A percentile compares a stretch with the other conserved stretches of the same genome.
These are phyloP conservation scores for Rhabdornis inornatus DNA, from an alignment of 2,113 vertebrate genomes.

Conservation along the genomic window DNA sequence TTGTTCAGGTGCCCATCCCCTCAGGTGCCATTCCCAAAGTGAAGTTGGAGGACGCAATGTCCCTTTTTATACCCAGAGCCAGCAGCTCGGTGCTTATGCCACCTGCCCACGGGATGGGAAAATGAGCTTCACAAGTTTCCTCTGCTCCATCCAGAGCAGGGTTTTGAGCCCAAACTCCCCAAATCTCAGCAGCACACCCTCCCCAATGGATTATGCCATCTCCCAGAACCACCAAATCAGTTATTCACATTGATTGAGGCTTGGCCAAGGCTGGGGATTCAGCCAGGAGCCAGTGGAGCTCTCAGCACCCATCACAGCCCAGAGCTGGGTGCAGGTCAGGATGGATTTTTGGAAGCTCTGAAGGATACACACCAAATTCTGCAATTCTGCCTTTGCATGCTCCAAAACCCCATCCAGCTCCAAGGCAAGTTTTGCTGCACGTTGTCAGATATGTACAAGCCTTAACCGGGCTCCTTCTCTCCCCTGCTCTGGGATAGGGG, in stretches of 20 bases:
- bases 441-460: conserved; percentile 56
- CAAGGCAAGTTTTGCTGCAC: conserved; percentile 25
- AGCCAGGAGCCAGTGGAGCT: background rate
- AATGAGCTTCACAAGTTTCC: background rate
- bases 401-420: conserved; percentile 19
- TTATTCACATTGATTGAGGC: background rate
- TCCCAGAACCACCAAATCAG: background rate
- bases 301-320: background rate
- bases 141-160: background rate
- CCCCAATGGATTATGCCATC: background rate
- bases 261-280: background rate
- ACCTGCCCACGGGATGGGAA: background rate
- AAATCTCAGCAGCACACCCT: background rate
- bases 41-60: conserved; percentile 25
- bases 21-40: conserved; percentile 48
- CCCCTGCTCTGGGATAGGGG: background rate
- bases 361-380: background rate
- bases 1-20: conserved; percentile 58
- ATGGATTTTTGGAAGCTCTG: background rate
- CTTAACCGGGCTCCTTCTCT: conserved; percentile 45
- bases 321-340: background rate
- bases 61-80: conserved; percentile 25
- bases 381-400: conserved; percentile 53
- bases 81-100: conserved; percentile 38
- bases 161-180: background rate